Base-by-base conservation (phyloP, 2,113 vertebrate species). In the Myotis brandtii region DNA sequence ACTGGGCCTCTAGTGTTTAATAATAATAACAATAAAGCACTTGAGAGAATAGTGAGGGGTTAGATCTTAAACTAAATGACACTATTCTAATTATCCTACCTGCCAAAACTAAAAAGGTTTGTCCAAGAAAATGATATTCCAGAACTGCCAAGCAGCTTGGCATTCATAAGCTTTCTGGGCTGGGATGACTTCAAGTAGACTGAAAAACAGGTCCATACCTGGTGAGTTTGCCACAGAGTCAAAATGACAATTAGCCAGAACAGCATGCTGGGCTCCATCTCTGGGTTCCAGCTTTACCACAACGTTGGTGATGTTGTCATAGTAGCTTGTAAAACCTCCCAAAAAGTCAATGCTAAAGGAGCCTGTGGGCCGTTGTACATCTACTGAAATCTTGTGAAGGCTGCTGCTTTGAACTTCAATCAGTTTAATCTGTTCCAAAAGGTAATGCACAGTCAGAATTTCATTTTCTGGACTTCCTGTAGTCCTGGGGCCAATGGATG, bases 171-270 rank as follows among this genome's bases (percentile, higher is more conserved):
- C 30, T 70, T 89, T 62, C 67, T 72, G 16, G 4, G 37, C 20
- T 89, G 6, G 25, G 21, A 56, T 18, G 46, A 91, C 70, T 69
- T 73, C 67, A 64, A 82, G 89, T 86, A 43, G 25, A 94, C 66
- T 43, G 9, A 77, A 97, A 73, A 40, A 3, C 0, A 59, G 6
- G 1, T 80, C 96, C 98, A 86, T 98, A 99, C 99, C 99, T 86
- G 99, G 99, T 84, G 99, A 99, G 97, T 99, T 99, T 48, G 99
- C 99, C 97, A 99, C 99, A 0, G 99, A 99, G 98, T 99, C 99
- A 97, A 99, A 99, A 98, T 99, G 99, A 97, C 99, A 99, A 94
- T 99, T 99, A 73, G 99, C 99, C 67, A 99, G 98, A 88, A 99
- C 98, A 32, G 99, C 98, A 95, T 99, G 99, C 96, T 99, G 96